Evolutionary conservation across 2,888 invertebrate genomes (phyloP), one percentile per base, ranked within the genome.

Genomic region (Chirona hameri): DNA sequence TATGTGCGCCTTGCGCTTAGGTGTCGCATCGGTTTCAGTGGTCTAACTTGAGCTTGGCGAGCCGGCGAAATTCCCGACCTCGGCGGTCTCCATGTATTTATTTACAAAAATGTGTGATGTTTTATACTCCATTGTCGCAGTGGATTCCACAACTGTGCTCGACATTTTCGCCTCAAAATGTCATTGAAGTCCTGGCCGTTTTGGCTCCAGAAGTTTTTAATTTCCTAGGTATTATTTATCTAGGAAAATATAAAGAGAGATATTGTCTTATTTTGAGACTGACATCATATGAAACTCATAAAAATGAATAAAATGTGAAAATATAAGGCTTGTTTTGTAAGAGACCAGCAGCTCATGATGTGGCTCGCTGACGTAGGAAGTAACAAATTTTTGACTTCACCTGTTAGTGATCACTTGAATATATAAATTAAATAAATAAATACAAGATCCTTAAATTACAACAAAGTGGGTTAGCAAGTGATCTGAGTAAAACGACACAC

Each of bases 51-150:
- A 10, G 7, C 10, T n/a, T 10, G 65, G 12, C 65, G n/a, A n/a
- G 9, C 60, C 65, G n/a, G 65, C n/a, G 27, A 27, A 65, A n/a
- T 65, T 65, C n/a, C 10, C 10, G 12, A 10, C n/a, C 65, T 7
- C 65, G 9, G 12, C 65, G n/a, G 65, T 65, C n/a, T n/a, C n/a
- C 24, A 27, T 65, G 65, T 52, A 65, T 65, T 65, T n/a, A 65
- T 65, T 65, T 65, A 65, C 65, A 65, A n/a, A 27, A 65, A 27
- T 57, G 27, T 65, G 65, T 65, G 65, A 65, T n/a, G 65, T 65
- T 65, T 65, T 65, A 65, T 65, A 65, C 65, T 27, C 10, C 12
- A n/a, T 10, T 27, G 65, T 65, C 27, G 65, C 65, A 65, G 24
- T 60, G 24, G 9, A 24, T 60, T 24, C 9, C 24, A 60, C 21